Conservation (phyloP, 1,140 invertebrate species). For the Megalonaias nervosa region DNA sequence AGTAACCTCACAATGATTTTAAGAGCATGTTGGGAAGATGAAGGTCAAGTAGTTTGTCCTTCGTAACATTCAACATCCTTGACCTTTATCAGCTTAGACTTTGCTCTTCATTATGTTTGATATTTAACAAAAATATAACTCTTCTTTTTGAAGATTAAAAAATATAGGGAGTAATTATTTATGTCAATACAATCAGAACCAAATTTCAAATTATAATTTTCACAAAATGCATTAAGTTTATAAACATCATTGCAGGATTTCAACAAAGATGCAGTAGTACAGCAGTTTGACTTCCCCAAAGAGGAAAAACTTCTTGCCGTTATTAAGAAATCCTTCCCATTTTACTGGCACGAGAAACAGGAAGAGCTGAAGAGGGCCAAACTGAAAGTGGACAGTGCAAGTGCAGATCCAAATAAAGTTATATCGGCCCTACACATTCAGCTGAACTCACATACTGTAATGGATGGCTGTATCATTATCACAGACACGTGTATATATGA, state of each 20-base stretch:
- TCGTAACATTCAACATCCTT: not conserved
- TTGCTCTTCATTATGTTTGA: not conserved
- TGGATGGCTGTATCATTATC: slow-evolving; percentile 79
- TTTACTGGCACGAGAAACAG: slow-evolving; percentile 66
- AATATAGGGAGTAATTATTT: too few species aligned
- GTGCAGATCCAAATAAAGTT: slow-evolving; percentile 9
- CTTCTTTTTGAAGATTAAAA: not conserved
- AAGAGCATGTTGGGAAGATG: too few species aligned
- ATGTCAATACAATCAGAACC: too few species aligned
- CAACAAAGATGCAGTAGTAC: slow-evolving; percentile 64
- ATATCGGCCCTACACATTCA: slow-evolving; percentile 41
- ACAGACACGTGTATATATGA: slow-evolving; percentile 81
- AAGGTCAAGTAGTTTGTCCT: not conserved
- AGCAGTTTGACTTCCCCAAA: slow-evolving; percentile 66
- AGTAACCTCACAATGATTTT: too few species aligned
- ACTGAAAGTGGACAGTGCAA: slow-evolving; percentile 11
- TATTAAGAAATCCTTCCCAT: slow-evolving; percentile 61
- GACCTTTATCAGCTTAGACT: not conserved
- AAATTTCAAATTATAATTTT: not conserved
- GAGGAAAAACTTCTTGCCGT: slow-evolving; percentile 63
- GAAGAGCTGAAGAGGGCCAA: slow-evolving; percentile 46
- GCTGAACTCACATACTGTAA: slow-evolving; percentile 57
- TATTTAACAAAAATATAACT: not conserved
- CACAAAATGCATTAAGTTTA: slow-evolving; percentile 4
- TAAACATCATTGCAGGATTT: slow-evolving; percentile 52